Percentiles rank a stretch among this genome's conserved stretches.
These are phyloP conservation scores for Eupleurogrammus muticus DNA, from an alignment of 2,797 vertebrate species.

Conservation along the genomic window DNA sequence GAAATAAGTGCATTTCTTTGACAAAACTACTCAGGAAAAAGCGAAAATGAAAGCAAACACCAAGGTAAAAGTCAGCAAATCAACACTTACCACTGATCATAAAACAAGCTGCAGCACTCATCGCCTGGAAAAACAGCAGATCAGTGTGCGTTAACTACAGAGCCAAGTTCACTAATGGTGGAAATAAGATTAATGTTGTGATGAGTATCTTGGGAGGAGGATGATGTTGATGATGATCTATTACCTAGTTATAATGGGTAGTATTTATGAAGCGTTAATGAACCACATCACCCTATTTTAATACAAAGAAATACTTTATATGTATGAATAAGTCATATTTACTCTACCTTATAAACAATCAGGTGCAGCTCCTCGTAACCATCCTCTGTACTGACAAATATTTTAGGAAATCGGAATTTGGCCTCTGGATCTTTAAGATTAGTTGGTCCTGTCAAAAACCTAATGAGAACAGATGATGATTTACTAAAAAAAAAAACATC, in stretches of 20 bases:
- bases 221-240: too few relatives aligned
- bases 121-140: conserved; percentile 87
- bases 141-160: conserved; percentile 27
- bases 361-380: conserved; percentile 95
- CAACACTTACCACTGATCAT: conserved; percentile 93
- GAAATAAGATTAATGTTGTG: conserved; percentile 53
- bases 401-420: conserved; percentile 96
- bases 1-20: not conserved
- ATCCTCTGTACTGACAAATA: conserved; percentile 93
- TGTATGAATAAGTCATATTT: not conserved
- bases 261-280: too few relatives aligned
- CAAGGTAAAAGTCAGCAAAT: not conserved
- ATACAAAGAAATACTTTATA: conserved; percentile 23
- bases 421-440: conserved; percentile 96
- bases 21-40: not conserved
- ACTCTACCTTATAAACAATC: conserved; percentile 91
- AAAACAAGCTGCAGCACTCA: conserved; percentile 98
- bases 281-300: conserved; percentile 13
- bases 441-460: conserved; percentile 96
- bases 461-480: conserved; percentile 73
- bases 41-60: not conserved
- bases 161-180: conserved; percentile 47
- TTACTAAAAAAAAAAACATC: too few relatives aligned
- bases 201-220: too few relatives aligned
- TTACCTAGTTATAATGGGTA: too few relatives aligned